Base-by-base conservation (phyloP, 2,888 invertebrate genomes). In the Slavum lentiscoides region DNA sequence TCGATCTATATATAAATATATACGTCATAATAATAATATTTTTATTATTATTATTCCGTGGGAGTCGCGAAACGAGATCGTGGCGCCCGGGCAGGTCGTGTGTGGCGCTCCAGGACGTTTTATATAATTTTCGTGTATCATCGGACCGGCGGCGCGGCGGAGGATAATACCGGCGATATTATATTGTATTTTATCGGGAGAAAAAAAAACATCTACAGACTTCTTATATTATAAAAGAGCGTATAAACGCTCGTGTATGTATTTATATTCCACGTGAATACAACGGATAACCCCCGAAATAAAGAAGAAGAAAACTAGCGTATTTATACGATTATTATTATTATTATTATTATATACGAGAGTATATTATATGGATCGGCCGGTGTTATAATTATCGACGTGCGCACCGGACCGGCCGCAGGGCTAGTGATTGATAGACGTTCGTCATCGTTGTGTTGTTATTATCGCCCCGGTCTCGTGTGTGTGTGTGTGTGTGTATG, bases 391-490 rank as follows among this genome's bases (percentile, higher is more conserved):
- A 77, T 77, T 77, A 77, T 77, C 77, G 77, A 77, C 77, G 77
- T 77, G 77, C 77, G 77, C 77, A 64, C 77, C 70, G 77, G 69
- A 69, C 59, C 69, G 70, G 70, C 77, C 77, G 53, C 62, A 77
- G 77, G 77, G 77, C 77, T 37, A 59, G 77, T 70, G 77, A 77
- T 77, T 77, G 77, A 77, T 77, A 77, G 77, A 77, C 77, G 77
- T 77, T 77, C 77, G 77, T 77, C 77, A 77, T 77, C 62, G 77
- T 77, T 30, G 30, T 30, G 30, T 30, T 30, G 69, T 70, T 77
- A 70, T 62, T 70, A 77, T 77, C 76, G 76, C 67, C 75, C 67
- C 23, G 75, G 43, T 30, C 39, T 23, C 17, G 30, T 55, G 53
- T 15, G n/a, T 8, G 6, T 55, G 53, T 15, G n/a, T 8, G 6